phyloP scores from a whole-genome alignment of 2,888 invertebrate genomes.

The Hydrotaea diabolus region DNA sequence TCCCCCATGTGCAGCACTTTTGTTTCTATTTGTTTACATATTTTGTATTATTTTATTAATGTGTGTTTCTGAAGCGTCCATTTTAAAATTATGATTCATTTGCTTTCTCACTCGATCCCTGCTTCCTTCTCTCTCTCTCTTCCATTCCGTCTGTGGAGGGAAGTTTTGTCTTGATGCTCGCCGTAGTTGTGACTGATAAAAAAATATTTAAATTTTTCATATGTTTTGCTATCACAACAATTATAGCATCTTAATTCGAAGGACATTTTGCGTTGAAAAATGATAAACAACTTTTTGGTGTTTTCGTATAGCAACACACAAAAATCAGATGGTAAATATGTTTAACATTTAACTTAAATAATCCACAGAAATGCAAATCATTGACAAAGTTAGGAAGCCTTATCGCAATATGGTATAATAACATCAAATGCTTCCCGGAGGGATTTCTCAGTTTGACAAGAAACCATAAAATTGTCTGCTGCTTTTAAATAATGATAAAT shows the following conservation, averaged over 20 bases:
- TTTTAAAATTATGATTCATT: slow-evolving; percentile 15
- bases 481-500: no score
- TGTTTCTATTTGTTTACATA: not conserved
- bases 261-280: slow-evolving; percentile 6
- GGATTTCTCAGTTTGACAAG: no score
- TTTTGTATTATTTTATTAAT: slow-evolving; percentile 22
- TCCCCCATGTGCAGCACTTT: no score
- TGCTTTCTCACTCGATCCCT: not conserved
- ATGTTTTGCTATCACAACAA: not conserved
- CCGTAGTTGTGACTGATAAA: not conserved
- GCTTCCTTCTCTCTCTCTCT: not conserved
- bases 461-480: no score
- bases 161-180: not conserved
- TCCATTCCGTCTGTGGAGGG: not conserved
- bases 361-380: not conserved
- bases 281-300: not conserved
- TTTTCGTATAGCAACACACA: not conserved
- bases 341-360: not conserved
- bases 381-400: not conserved
- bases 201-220: not conserved
- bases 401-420: no score
- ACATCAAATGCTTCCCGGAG: no score
- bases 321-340: not conserved
- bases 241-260: not conserved
- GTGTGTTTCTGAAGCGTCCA: not conserved